A percentile compares a stretch with the other conserved stretches of the same genome.
These are phyloP conservation scores for Lerema accius DNA, from an alignment of 1,140 invertebrate genomes.

Conservation along the genomic window DNA sequence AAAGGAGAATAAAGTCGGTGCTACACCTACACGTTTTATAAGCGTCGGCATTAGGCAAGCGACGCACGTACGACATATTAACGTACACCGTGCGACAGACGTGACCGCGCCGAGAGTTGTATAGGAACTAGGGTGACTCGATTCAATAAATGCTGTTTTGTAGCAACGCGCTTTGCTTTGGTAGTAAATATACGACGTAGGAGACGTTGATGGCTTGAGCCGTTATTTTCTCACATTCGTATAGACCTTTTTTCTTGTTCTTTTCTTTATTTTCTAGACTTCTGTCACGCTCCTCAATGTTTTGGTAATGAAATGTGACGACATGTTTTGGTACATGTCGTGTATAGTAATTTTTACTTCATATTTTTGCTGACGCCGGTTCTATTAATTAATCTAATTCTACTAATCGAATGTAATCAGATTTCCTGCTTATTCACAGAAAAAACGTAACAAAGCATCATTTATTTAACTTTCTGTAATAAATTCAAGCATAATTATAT, in stretches of 20 bases:
- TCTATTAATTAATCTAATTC: too few relatives aligned
- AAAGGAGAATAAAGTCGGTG: conserved; percentile 69
- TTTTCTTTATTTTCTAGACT: background rate
- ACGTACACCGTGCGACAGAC: conserved; percentile 68
- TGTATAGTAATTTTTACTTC: too few relatives aligned
- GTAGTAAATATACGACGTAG: conserved; percentile 16
- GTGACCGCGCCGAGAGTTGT: conserved; percentile 54
- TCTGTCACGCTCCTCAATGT: background rate
- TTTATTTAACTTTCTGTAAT: too few relatives aligned
- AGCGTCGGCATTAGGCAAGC: conserved; percentile 60
- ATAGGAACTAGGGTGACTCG: conserved; percentile 47
- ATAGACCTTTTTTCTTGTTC: background rate
- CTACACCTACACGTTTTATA: conserved; percentile 64
- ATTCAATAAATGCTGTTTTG: conserved; percentile 61
- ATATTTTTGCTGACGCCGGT: too few relatives aligned
- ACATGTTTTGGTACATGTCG: too few relatives aligned
- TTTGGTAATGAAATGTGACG: background rate
- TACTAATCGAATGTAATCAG: too few relatives aligned
- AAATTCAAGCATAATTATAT: too few relatives aligned
- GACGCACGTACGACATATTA: conserved; percentile 72
- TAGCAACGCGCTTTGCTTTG: conserved; percentile 31
- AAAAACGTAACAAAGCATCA: too few relatives aligned
- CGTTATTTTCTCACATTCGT: conserved; percentile 5
- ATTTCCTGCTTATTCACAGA: too few relatives aligned
- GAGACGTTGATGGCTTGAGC: conserved; percentile 20